Percentiles rank a stretch among this genome's conserved stretches.
phyloP scores from a whole-genome alignment of 2,113 vertebrate species.

The Sakesphorus luctuosus region DNA sequence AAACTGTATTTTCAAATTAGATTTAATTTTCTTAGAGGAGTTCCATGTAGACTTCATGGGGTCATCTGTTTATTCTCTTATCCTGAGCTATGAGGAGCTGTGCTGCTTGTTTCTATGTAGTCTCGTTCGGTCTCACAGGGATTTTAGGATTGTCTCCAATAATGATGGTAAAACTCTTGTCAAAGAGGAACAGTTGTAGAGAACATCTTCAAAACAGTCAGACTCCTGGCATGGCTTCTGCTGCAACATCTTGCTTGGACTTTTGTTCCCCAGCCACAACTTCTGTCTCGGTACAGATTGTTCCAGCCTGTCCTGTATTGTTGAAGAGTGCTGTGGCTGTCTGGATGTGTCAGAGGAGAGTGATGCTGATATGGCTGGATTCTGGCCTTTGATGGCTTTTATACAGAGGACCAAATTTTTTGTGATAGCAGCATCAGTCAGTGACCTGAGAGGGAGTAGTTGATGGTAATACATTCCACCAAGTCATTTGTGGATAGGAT shows the following conservation, averaged over 20 bases:
- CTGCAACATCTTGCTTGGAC: background rate
- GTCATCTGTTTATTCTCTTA: background rate
- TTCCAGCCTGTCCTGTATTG: background rate
- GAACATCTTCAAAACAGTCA: background rate
- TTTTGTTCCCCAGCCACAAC: background rate
- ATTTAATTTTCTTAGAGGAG: background rate
- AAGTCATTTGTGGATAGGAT: background rate
- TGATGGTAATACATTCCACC: background rate
- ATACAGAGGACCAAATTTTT: background rate
- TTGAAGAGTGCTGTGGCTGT: background rate
- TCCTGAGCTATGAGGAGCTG: background rate
- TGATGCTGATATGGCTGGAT: fast-evolving
- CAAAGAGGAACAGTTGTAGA: background rate
- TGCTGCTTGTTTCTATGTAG: background rate
- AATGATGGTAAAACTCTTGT: background rate
- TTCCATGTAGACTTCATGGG: background rate
- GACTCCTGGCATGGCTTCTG: background rate
- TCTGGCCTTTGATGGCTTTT: background rate
- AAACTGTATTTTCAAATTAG: background rate
- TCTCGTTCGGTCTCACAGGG: fast-evolving
- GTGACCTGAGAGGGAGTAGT: background rate
- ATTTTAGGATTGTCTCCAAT: background rate
- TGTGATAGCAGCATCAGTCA: background rate
- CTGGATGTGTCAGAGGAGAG: background rate
- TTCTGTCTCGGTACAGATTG: background rate